Evolutionary conservation across 2,888 invertebrate genomes (phyloP), one percentile per base, ranked within the genome.

Genomic region (Lissocephala sabroskyi): DNA sequence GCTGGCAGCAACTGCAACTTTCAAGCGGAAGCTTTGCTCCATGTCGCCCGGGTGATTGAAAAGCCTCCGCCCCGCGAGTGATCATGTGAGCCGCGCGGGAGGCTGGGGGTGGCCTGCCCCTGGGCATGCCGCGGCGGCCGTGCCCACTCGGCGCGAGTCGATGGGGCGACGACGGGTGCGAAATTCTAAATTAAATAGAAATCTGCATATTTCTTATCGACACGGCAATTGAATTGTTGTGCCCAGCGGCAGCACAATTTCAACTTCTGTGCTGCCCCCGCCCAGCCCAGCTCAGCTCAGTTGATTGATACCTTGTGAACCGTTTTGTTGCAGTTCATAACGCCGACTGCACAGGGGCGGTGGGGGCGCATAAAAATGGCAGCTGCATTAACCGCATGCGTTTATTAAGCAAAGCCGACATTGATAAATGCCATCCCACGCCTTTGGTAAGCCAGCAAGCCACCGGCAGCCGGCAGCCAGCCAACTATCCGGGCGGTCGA

Each of bases 361-460:
- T 42, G 11, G 28, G 45, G 32, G 41, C 2, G 19, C 11, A 30
- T 19, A 30, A 30, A 30, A n/a, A 18, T n/a, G 52, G 46, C 54
- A 49, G 54, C 55, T 49, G 54, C 49, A 41, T 2, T 29, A 47
- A 52, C 23, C 29, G 47, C 45, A 45, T 48, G 26, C 39, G 18
- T 13, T 39, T 41, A 13, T 39, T 41, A 49, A 60, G 53, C 58
- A 49, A 61, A 63, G 60, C 56, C 61, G 78, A 79, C 78, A 50
- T 79, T 79, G 80, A 79, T 77, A 79, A 79, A 79, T 80, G 71
- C 67, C 80, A 78, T 77, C 80, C 78, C 78, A 79, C 78, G 79
- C 79, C 78, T 79, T n/a, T 59, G 35, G 49, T 56, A 42, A 49
- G 50, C 53, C 48, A 51, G 52, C 49, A 42, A 40, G 41, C 48